Evolutionary conservation across 2,113 vertebrate species (phyloP), one percentile per base, ranked within the genome.

Genomic region (Epinephelus moara): DNA sequence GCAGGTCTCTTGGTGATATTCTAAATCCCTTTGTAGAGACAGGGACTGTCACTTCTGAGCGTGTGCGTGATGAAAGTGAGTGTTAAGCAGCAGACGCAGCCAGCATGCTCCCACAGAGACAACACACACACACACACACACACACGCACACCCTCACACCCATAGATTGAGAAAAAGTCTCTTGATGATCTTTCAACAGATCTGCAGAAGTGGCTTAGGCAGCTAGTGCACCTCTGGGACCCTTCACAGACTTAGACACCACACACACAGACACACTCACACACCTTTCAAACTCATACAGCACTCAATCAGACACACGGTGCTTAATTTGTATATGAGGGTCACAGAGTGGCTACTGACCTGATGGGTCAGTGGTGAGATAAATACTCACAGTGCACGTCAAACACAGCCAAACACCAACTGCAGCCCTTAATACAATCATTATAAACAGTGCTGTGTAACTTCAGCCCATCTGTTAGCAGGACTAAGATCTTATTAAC

Each of bases 21-120:
- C 84, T 82, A 89, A 93, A 94, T 90, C 93, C 89, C 92, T 94
- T 94, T 94, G 93, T 94, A 92, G 91, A 88, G 88, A 89, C 88
- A 85, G 90, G 82, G 91, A 94, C 93, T 94, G 94, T 94, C 94
- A 94, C 93, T 94, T 93, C 92, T 94, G 92, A 93, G 92, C 75
- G 78, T 92, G 91, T 91, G 88, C 47, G 85, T 94, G 94, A 94
- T 94, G 92, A 94, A 94, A 94, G 94, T 91, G 82, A 94, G 90
- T 82, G 89, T 87, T 94, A 94, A 93, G 88, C 88, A 89, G 91
- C 67, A 91, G 87, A 89, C 78, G 57, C 90, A 90, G 89, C 75
- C 73, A 80, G 90, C 80, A 89, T 89, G 87, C 85, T 92, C 90
- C 93, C 90, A 89, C 50, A 82, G 94, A 90, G 91, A 89, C 79